Evolutionary conservation across 2,113 vertebrate genomes (phyloP), one percentile per base, ranked within the genome.

Genomic region (Ceyx melanurus): DNA sequence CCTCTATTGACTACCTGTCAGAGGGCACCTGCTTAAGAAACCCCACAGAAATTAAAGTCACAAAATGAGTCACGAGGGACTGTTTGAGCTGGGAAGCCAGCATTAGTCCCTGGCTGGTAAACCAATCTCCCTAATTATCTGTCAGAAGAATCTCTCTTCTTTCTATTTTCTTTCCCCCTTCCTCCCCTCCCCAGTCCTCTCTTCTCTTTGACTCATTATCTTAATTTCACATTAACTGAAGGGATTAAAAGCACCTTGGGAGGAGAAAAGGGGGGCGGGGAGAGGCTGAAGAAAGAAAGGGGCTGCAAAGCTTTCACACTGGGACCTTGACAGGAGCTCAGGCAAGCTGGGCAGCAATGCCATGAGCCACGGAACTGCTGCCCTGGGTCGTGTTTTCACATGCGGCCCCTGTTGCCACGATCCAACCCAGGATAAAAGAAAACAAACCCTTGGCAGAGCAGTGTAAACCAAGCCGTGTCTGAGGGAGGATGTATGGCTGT

Each of bases 81-180:
- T 96, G 96, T 96, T 97, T 96, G 96, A 94, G 97, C 94, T 95
- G 95, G 71, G 95, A 97, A 97, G 94, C 95, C 97, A 97, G 97
- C 96, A 97, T 95, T 95, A 92, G 98, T 90, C 97, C 94, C 78
- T 97, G 95, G 93, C 97, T 97, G 95, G 97, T 96, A 98, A 99
- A 98, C 98, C 98, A 98, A 99, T 99, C 98, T 98, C 98, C 97
- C 98, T 99, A 99, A 99, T 99, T 98, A 98, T 98, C 98, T 98
- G 98, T 97, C 97, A 95, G 97, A 97, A 98, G 97, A 97, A 98
- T 96, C 97, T 86, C 85, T 82, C 74, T 40, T 81, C 76, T 95
- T 88, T 88, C 88, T 81, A 33, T 86, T 94, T 80, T 78, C 82
- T 89, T 94, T 98, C 98, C 97, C 45, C 37, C 40, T 48, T 29